Conservation (phyloP, 2,888 invertebrate genomes). For the Drosophila falleni region DNA sequence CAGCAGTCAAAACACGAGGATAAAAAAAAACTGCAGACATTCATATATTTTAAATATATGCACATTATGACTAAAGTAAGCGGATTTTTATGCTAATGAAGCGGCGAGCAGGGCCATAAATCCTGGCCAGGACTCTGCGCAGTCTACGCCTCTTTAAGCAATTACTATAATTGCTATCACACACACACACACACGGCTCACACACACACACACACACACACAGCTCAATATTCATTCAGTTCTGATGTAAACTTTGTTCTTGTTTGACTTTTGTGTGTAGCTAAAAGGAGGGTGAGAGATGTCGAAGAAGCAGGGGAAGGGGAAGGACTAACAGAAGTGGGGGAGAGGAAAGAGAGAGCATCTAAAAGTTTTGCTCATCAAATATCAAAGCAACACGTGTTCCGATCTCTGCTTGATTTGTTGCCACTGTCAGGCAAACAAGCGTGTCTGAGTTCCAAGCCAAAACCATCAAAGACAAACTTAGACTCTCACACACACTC, state of each 20-base stretch:
- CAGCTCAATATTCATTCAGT: conserved; percentile 62
- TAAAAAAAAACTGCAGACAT: conserved; percentile 44
- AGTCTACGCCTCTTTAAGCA: conserved; percentile 62
- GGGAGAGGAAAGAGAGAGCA: background rate
- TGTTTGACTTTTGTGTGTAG: conserved; percentile 59
- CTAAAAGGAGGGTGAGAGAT: background rate
- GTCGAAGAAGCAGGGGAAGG: background rate
- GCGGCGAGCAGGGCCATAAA: conserved; percentile 67
- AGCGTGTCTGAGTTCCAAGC: conserved; percentile 3
- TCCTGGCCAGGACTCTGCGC: conserved; percentile 35
- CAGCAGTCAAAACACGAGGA: conserved; percentile 32
- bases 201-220: conserved; percentile 19
- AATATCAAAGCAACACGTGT: conserved; percentile 81
- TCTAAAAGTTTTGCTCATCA: conserved; percentile 71
- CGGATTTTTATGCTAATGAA: conserved; percentile 82
- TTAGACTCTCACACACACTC: conserved; percentile 7
- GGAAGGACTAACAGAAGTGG: background rate
- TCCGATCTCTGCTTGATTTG: conserved; percentile 54
- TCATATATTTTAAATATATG: conserved; percentile 72
- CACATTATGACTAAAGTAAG: conserved; percentile 78
- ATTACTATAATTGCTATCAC: conserved; percentile 74
- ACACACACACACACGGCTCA: conserved; percentile 29
- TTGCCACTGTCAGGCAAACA: conserved; percentile 48
- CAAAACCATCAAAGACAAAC: conserved; percentile 56
- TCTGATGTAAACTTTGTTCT: conserved; percentile 62